phyloP scores from a whole-genome alignment of 2,113 vertebrate species.

The Ranitomeya variabilis region DNA sequence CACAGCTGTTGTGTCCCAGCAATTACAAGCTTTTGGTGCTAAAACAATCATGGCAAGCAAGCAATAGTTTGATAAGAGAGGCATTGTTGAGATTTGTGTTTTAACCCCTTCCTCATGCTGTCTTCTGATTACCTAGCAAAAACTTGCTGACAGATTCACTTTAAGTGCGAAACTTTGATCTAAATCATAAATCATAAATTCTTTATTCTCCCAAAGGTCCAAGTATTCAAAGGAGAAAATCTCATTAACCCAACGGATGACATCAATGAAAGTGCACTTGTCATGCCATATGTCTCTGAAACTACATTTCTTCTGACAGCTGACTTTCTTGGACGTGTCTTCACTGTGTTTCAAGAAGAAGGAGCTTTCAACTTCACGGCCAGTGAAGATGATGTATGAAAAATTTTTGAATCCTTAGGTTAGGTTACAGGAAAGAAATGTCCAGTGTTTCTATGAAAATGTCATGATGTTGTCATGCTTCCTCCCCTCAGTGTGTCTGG shows the following conservation, averaged over 20 bases:
- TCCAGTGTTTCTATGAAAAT: neutral
- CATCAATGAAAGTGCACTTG: fast-evolving
- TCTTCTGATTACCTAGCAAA: too few species aligned
- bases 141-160: neutral
- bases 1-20: too few species aligned
- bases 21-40: too few species aligned
- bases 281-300: neutral
- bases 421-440: neutral
- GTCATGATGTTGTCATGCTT: too few species aligned
- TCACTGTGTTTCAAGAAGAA: slow-evolving; percentile 58
- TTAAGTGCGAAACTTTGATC: neutral
- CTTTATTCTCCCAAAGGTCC: slow-evolving; percentile 55
- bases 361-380: slow-evolving; percentile 46
- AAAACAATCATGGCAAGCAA: too few species aligned
- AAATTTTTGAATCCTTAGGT: neutral
- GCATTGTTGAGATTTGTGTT: too few species aligned
- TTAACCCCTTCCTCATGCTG: too few species aligned
- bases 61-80: too few species aligned
- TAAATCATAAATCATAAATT: neutral
- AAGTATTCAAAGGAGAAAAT: slow-evolving; percentile 45
- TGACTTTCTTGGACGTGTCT: slow-evolving; percentile 34
- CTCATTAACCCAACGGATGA: neutral
- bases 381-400: slow-evolving; percentile 53
- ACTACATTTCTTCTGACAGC: slow-evolving; percentile 61
- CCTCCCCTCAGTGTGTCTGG: too few species aligned